These are phyloP conservation scores for cattle (Bos taurus) DNA, from an alignment of 2,113 vertebrate genomes.

Conservation along the genomic window DNA sequence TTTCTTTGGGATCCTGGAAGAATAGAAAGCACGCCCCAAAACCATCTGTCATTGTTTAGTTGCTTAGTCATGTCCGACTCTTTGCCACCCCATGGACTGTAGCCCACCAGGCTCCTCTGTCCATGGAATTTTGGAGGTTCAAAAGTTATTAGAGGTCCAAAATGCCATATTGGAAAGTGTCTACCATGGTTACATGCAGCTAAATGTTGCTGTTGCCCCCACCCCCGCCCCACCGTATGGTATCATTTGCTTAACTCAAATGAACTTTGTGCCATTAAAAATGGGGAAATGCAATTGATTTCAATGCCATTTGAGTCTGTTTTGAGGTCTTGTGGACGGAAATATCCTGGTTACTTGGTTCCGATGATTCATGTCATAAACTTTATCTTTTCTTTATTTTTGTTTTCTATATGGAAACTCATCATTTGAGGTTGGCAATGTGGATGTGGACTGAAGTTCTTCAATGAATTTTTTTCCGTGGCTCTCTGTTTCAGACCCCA, in stretches of 20 bases:
- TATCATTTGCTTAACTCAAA: constrained; percentile 65
- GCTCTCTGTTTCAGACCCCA: constrained; percentile 42
- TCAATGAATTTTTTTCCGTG: constrained; percentile 61
- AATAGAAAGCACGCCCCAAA: background rate
- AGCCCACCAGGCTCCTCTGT: background rate
- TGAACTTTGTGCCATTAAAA: constrained; percentile 72
- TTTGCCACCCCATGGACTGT: background rate
- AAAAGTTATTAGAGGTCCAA: background rate
- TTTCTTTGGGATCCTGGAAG: background rate
- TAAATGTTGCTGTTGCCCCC: background rate
- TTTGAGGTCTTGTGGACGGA: constrained; percentile 76
- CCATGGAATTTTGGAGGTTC: background rate
- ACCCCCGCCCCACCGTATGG: background rate
- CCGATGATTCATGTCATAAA: constrained; percentile 66
- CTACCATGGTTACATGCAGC: background rate
- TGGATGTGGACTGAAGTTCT: constrained; percentile 58
- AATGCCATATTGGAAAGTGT: background rate
- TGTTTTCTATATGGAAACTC: constrained; percentile 73
- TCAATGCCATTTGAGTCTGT: constrained; percentile 55
- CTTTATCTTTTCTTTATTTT: constrained; percentile 76
- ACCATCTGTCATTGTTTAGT: background rate
- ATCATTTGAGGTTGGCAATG: constrained; percentile 72
- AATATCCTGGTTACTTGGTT: constrained; percentile 69
- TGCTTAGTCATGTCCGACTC: background rate
- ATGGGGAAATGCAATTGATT: constrained; percentile 66